A percentile compares a stretch with the other conserved stretches of the same genome.
phyloP scores from a whole-genome alignment of 1,140 invertebrate genomes.

The Scylla paramamosain region DNA sequence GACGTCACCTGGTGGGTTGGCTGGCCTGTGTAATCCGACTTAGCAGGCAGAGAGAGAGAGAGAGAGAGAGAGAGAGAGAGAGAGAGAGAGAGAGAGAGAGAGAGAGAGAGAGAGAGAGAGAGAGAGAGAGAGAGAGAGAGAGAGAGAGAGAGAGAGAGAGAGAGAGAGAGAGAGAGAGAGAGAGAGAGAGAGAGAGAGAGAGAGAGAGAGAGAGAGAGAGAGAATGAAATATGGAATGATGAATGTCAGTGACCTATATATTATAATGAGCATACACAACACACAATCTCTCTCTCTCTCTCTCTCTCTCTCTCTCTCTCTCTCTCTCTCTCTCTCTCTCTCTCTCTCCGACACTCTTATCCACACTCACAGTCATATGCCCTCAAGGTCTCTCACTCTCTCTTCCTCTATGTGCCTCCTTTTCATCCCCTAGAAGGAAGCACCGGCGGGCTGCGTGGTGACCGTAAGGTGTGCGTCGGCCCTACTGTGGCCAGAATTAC shows the following conservation, averaged over 20 bases:
- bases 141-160: conserved; percentile 19
- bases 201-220: not conserved
- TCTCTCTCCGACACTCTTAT: no score
- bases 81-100: not conserved
- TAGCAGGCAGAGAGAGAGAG: not conserved
- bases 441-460: not conserved
- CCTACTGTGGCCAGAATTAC: not conserved
- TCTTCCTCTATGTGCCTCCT: no score
- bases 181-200: not conserved
- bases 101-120: conserved; percentile 41
- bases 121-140: conserved; percentile 43
- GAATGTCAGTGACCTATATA: not conserved
- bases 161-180: not conserved
- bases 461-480: no score
- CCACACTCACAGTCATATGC: not conserved
- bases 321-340: no score
- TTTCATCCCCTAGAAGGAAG: not conserved
- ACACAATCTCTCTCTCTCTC: no score
- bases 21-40: not conserved
- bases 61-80: not conserved
- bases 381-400: not conserved
- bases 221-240: not conserved
- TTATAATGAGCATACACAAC: no score
- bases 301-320: no score
- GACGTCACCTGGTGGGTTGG: no score